Evolutionary conservation across 2,888 invertebrate genomes (phyloP), one percentile per base, ranked within the genome.

Genomic region (Pachycephus smyrnensis): DNA sequence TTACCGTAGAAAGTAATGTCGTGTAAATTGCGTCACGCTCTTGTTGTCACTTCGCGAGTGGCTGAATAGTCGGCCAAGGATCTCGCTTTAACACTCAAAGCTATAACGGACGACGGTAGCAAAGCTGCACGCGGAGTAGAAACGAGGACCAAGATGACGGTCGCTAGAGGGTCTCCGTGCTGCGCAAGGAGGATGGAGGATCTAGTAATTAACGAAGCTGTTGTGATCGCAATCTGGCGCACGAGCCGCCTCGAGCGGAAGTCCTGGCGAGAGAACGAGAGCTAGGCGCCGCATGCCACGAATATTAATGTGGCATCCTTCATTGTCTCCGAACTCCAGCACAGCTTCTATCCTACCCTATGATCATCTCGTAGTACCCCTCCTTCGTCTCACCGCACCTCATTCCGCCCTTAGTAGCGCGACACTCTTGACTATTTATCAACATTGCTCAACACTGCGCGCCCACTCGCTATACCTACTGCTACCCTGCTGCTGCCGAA

Each of bases 141-240:
- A 55, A 55, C 9, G 55, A 55, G 23, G 55, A 55, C 55, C 55
- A 55, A 23, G 55, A 55, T 55, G 23, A 55, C 55, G 55, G 9
- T 55, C 55, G 55, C 55, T 55, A 23, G 55, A 55, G 79, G 73
- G 69, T 75, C 77, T 55, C 68, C 68, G 68, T 30, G 75, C 55
- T 68, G 69, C 73, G 33, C 73, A 79, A 79, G 81, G 79, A 32
- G 73, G 32, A 82, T 82, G 84, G 82, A 84, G 84, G 84, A 84
- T 86, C 88, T 84, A 86, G 88, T 89, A 89, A 89, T 89, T 89
- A 89, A 89, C 89, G 88, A 87, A 88, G 87, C 88, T 87, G 85
- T 88, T 88, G 89, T 83, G 87, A 89, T 88, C 82, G 84, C 86
- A 86, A 89, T 89, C 88, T 88, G 84, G 87, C 83, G 84, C 87